A percentile compares a stretch with the other conserved stretches of the same genome.
Evolutionary conservation across 1,140 invertebrate species (phyloP).

Genomic region (Matsumurasca onukii): DNA sequence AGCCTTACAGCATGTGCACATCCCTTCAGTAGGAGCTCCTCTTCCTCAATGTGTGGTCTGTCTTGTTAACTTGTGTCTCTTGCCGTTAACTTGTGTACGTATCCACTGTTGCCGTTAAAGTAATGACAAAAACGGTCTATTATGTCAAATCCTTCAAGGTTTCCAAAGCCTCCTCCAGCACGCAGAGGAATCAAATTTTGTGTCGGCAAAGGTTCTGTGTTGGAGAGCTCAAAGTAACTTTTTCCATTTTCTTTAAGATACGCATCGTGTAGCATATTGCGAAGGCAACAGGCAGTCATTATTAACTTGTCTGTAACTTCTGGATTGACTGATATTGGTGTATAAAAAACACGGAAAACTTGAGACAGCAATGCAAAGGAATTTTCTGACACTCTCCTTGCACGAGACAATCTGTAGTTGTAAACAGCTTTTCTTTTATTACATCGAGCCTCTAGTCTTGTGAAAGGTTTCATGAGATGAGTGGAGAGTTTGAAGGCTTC

Average conservation of each 20-base stretch:
- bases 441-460: conserved; percentile 36
- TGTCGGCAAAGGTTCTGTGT: conserved; percentile 8
- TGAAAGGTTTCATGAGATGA: conserved; percentile 45
- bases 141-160: conserved; percentile 15
- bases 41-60: background rate
- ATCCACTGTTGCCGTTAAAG: conserved; percentile 9
- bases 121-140: conserved; percentile 14
- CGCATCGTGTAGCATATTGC: conserved; percentile 35
- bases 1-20: background rate
- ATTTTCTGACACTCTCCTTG: conserved; percentile 41
- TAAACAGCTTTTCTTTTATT: conserved; percentile 39
- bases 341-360: conserved; percentile 39
- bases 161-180: conserved; percentile 32
- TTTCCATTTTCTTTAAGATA: conserved; percentile 31
- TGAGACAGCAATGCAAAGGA: conserved; percentile 38
- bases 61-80: conserved; percentile 10
- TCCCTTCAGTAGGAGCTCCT: background rate
- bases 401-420: conserved; percentile 42
- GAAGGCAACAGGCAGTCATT: conserved; percentile 30
- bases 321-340: conserved; percentile 34
- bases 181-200: conserved; percentile 35
- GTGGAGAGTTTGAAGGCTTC: conserved; percentile 44
- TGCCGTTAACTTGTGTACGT: conserved; percentile 1
- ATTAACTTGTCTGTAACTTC: conserved; percentile 23
- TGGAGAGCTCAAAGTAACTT: conserved; percentile 1